Evolutionary conservation across 2,113 vertebrate genomes (phyloP).

Genomic region (Gobiocypris rarus): DNA sequence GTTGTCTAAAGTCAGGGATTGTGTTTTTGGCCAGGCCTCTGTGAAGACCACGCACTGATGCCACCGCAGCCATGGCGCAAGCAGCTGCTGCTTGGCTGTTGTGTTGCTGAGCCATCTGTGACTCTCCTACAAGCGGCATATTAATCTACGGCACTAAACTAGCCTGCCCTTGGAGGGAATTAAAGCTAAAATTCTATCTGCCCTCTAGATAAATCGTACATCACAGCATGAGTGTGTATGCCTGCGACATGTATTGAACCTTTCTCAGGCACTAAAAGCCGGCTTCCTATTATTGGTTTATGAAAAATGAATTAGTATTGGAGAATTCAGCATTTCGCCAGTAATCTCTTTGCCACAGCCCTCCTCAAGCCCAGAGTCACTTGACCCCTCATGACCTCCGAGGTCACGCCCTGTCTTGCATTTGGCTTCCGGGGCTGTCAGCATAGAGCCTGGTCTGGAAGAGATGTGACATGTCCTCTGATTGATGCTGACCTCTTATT

Average conservation of each 20-base stretch:
- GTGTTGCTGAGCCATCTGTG: conserved; percentile 41
- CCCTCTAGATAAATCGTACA: conserved; percentile 3
- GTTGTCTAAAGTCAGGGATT: neutral
- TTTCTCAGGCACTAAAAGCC: neutral
- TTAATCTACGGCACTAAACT: conserved; percentile 46
- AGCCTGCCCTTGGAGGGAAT: conserved; percentile 46
- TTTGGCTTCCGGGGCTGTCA: conserved; percentile 30
- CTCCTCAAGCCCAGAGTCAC: conserved; percentile 16
- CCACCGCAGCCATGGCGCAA: conserved; percentile 29
- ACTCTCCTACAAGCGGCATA: conserved; percentile 34
- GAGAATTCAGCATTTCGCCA: neutral
- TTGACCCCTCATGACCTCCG: conserved; percentile 41
- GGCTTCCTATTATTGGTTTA: conserved; percentile 10
- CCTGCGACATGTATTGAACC: conserved; percentile 23
- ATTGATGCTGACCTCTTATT: conserved; percentile 41
- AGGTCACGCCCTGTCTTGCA: conserved; percentile 12
- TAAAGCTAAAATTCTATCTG: conserved; percentile 27
- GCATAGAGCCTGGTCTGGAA: conserved; percentile 5
- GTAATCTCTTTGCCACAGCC: conserved; percentile 17
- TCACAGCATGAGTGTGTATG: neutral
- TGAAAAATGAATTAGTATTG: conserved; percentile 22
- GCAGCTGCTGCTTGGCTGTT: conserved; percentile 45
- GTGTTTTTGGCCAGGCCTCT: conserved; percentile 31
- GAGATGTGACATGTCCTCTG: conserved; percentile 40
- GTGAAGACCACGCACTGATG: conserved; percentile 18